phyloP scores from a whole-genome alignment of 2,113 vertebrate genomes.

The Formicarius rufipectus region DNA sequence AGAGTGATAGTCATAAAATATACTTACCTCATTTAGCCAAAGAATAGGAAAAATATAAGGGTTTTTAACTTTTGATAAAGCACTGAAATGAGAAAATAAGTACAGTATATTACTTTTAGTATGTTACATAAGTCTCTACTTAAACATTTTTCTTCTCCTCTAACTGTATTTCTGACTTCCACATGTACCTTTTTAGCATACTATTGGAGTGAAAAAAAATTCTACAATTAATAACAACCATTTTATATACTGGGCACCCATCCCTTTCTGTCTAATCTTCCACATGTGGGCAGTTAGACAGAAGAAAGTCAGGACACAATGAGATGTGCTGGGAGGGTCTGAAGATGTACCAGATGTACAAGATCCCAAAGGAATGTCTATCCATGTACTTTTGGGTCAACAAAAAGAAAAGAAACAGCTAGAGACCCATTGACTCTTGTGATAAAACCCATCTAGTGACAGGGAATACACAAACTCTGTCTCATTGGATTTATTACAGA shows the following conservation, averaged over 20 bases:
- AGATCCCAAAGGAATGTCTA: not conserved
- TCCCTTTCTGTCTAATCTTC: not conserved
- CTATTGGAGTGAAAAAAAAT: not conserved
- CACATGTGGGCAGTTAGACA: not conserved
- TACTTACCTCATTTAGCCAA: constrained; percentile 95
- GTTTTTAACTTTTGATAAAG: constrained; percentile 76
- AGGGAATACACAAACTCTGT: not conserved
- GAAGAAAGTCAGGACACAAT: not conserved
- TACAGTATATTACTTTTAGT: not conserved
- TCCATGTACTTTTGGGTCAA: not conserved
- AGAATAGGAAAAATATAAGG: constrained; percentile 85
- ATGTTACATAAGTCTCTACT: not conserved
- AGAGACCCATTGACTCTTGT: not conserved
- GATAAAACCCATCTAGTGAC: not conserved
- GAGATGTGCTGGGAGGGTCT: not conserved
- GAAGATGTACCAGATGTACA: not conserved
- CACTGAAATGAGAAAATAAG: constrained; percentile 70
- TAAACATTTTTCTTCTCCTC: not conserved
- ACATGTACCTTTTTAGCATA: not conserved
- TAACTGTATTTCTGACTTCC: not conserved
- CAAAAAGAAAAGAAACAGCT: not conserved
- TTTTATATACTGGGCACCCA: not conserved
- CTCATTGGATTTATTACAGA: not conserved
- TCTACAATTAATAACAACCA: not conserved
- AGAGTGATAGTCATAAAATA: not conserved